These are phyloP conservation scores for Varanus komodoensis DNA, from an alignment of 2,113 vertebrate species.

Conservation along the genomic window DNA sequence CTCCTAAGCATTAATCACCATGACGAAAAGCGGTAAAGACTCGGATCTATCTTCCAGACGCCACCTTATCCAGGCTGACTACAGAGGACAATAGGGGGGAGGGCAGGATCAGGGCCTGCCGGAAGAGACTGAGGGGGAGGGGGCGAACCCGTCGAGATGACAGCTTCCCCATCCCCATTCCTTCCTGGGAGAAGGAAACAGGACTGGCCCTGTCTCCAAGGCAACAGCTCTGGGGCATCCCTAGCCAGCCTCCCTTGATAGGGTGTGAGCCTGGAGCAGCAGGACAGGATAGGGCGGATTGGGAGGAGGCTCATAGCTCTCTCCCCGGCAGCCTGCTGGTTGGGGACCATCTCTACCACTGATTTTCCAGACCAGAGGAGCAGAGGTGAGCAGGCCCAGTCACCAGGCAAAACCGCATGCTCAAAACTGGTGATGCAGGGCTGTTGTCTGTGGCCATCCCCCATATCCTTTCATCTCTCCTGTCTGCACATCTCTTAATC, in stretches of 20 bases:
- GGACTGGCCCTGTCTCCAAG: conserved; percentile 32
- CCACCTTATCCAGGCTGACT: conserved; percentile 13
- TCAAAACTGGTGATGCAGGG: conserved; percentile 20
- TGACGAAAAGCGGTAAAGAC: background rate
- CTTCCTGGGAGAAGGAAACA: conserved; percentile 23
- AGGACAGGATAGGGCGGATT: background rate
- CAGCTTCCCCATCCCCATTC: conserved; percentile 19
- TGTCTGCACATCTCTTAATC: background rate
- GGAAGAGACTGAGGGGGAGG: background rate
- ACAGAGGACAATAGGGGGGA: conserved; percentile 4
- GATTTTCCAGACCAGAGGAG: conserved; percentile 25
- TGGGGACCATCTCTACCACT: background rate
- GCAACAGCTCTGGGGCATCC: conserved; percentile 33
- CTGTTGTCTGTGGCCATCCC: conserved; percentile 18
- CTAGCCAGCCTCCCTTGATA: conserved; percentile 16
- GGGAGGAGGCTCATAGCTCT: background rate
- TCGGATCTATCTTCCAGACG: background rate
- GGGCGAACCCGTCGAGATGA: conserved; percentile 13
- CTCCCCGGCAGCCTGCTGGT: background rate
- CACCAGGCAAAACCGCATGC: conserved; percentile 17
- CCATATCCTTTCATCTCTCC: background rate
- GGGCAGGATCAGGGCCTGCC: conserved; percentile 28
- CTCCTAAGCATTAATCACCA: conserved; percentile 1
- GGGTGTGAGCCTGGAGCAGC: background rate
- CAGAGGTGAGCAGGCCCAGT: conserved; percentile 30